phyloP scores from a whole-genome alignment of 2,797 vertebrate genomes.

The Coluber constrictor region DNA sequence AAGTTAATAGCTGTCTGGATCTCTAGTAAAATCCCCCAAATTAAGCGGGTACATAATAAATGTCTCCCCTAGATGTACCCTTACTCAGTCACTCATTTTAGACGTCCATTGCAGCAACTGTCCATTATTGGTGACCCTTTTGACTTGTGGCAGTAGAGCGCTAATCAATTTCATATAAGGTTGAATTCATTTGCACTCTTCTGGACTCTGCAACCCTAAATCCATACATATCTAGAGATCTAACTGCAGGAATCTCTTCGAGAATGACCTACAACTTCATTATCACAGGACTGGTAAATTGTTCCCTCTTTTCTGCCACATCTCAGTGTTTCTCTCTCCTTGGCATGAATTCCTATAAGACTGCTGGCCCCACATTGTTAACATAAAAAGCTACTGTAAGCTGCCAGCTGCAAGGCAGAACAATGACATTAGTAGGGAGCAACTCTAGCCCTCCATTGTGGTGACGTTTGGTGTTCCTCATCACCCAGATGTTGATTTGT shows the following conservation, averaged over 20 bases:
- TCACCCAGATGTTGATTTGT: neutral
- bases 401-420: neutral
- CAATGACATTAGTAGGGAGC: neutral
- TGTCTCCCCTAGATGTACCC: neutral
- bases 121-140: neutral
- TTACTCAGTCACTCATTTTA: neutral
- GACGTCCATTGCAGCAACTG: neutral
- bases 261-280: neutral
- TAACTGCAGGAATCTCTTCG: too few species aligned
- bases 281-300: neutral
- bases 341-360: neutral
- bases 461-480: neutral
- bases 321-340: neutral
- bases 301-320: too few species aligned
- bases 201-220: neutral
- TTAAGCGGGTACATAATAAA: neutral
- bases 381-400: neutral
- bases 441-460: neutral
- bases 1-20: neutral
- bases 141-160: neutral
- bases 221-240: too few species aligned
- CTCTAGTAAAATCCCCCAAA: neutral
- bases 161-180: neutral
- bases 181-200: neutral
- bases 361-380: neutral